Percentiles rank a stretch among this genome's conserved stretches.
Evolutionary conservation across 1,140 invertebrate species (phyloP).

Genomic region (Palaemon carinicauda): DNA sequence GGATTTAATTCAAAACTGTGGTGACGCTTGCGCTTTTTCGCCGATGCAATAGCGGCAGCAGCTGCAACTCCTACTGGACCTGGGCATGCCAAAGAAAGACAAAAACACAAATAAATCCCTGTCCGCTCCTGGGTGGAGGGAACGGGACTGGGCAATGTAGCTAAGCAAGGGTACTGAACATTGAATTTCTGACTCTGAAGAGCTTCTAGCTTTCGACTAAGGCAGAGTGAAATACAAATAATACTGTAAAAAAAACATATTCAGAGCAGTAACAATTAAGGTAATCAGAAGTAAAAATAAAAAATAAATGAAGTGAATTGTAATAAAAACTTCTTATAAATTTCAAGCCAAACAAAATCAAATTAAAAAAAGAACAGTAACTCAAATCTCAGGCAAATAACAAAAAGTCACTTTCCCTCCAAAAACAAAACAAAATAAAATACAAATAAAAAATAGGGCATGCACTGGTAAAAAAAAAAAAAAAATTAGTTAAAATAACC

Average conservation of each 20-base stretch:
- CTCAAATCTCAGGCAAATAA: neutral
- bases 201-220: neutral
- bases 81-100: conserved; percentile 63
- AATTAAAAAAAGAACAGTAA: neutral
- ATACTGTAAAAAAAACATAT: neutral
- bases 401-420: conserved; percentile 27
- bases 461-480: neutral
- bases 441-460: neutral
- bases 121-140: conserved; percentile 27
- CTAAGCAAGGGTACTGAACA: too few species aligned
- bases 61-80: conserved; percentile 95
- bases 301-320: neutral
- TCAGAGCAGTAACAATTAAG: neutral
- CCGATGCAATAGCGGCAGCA: conserved; percentile 94
- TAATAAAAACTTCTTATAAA: neutral
- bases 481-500: neutral
- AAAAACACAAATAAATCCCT: conserved; percentile 13
- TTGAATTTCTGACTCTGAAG: neutral
- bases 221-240: conserved; percentile 12
- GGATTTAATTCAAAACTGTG: conserved; percentile 98
- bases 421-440: conserved; percentile 3
- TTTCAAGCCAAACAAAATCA: neutral
- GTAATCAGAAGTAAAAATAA: neutral
- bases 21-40: conserved; percentile 92
- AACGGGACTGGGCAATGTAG: conserved; percentile 14